Conservation (phyloP, 2,113 vertebrate genomes). For the Paracanthobrama guichenoti region DNA sequence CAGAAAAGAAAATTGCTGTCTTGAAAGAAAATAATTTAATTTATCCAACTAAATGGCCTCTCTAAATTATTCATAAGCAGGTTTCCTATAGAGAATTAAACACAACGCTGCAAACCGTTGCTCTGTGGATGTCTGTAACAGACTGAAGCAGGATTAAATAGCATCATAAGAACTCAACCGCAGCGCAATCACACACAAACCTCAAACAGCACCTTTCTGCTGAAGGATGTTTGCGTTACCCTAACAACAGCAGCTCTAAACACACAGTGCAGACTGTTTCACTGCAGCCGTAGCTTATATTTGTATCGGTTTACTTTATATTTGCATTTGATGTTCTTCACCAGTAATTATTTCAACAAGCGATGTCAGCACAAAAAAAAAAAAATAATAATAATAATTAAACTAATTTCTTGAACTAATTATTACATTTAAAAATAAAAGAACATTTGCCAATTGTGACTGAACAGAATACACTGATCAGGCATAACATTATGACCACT, state of each 20-base stretch:
- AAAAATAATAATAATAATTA: no score
- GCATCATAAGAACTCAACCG: background rate
- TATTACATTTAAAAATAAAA: background rate
- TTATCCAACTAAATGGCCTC: background rate
- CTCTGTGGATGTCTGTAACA: background rate
- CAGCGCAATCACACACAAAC: conserved; percentile 1
- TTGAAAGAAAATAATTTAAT: background rate
- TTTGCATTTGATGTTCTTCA: background rate
- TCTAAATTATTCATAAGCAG: background rate
- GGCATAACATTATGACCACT: no score
- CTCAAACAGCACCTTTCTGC: background rate
- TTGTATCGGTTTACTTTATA: background rate
- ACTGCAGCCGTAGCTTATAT: no score
- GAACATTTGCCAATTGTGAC: background rate
- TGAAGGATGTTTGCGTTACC: background rate
- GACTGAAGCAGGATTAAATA: background rate
- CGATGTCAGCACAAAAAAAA: background rate
- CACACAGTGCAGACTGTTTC: background rate
- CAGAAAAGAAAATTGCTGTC: background rate
- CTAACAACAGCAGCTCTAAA: background rate
- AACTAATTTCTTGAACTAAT: background rate
- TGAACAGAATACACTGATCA: no score
- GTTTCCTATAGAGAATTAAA: background rate
- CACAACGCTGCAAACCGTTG: background rate
- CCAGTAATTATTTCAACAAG: background rate